Evolutionary conservation across 2,888 invertebrate genomes (phyloP).

Genomic region (Eupeodes luniger): DNA sequence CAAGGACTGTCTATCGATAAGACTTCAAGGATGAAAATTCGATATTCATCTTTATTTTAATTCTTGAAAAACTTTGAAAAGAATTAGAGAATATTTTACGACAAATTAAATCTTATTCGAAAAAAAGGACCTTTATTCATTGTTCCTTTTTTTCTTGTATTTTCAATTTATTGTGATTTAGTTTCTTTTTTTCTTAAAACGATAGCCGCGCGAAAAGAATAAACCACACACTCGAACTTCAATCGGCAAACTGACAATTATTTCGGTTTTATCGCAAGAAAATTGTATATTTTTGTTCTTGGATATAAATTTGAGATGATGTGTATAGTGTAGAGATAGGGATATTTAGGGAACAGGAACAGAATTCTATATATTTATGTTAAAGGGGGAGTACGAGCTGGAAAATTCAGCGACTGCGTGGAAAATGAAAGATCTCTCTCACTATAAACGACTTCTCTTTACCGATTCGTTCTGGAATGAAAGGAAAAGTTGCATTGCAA

Average conservation of each 20-base stretch:
- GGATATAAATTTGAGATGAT: conserved; percentile 6
- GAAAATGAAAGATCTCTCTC: not conserved
- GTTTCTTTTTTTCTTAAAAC: conserved; percentile 7
- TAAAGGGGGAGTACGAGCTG: not conserved
- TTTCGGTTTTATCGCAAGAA: conserved; percentile 66
- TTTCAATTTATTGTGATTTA: not conserved
- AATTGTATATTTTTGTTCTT: conserved; percentile 30
- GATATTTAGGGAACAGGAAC: conserved; percentile 32
- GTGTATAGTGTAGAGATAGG: not conserved
- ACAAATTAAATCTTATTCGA: too few species aligned
- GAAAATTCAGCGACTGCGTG: conserved; percentile 20
- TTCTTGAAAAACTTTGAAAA: not conserved
- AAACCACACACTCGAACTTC: conserved; percentile 73
- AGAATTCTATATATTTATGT: conserved; percentile 6
- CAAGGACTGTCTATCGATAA: not conserved
- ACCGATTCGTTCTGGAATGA: conserved; percentile 27
- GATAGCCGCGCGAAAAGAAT: conserved; percentile 54
- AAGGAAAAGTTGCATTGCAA: not conserved
- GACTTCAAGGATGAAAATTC: conserved; percentile 2
- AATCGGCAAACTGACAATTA: conserved; percentile 73
- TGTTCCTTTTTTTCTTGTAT: conserved; percentile 20
- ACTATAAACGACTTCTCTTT: not conserved
- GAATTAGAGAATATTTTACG: too few species aligned
- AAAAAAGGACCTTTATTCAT: conserved; percentile 34
- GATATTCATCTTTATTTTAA: not conserved